Evolutionary conservation across 2,888 invertebrate genomes (phyloP).

Genomic region (Drosophila macrothrix): DNA sequence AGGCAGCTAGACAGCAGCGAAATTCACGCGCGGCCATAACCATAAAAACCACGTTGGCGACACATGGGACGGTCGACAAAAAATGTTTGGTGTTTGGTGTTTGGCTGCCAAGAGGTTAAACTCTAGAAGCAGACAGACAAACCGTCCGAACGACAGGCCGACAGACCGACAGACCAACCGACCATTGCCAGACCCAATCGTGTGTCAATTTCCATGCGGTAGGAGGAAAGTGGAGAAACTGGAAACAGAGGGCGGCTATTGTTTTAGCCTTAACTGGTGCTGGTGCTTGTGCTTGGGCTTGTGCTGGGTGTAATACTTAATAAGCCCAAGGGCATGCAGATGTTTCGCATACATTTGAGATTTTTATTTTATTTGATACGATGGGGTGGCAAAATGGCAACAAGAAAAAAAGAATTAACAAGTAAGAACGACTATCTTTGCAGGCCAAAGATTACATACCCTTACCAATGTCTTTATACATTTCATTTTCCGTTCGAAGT

Average conservation of each 20-base stretch:
- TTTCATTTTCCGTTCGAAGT: neutral
- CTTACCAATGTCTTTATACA: neutral
- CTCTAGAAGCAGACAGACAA: constrained; percentile 58
- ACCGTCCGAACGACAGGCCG: constrained; percentile 1
- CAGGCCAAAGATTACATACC: neutral
- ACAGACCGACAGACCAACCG: neutral
- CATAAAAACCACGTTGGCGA: constrained; percentile 78
- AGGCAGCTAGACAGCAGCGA: constrained; percentile 45
- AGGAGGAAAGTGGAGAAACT: neutral
- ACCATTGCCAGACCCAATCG: constrained; percentile 28
- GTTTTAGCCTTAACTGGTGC: constrained; percentile 38
- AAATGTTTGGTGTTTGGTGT: constrained; percentile 46
- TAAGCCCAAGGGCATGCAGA: constrained; percentile 71
- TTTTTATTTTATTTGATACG: constrained; percentile 51
- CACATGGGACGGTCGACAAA: constrained; percentile 71
- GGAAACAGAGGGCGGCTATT: constrained; percentile 23
- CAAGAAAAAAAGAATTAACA: constrained; percentile 11
- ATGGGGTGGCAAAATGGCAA: constrained; percentile 42
- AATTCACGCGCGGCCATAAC: constrained; percentile 69
- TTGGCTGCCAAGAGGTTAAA: constrained; percentile 74
- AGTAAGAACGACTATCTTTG: neutral
- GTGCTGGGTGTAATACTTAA: constrained; percentile 50
- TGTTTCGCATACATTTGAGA: constrained; percentile 56
- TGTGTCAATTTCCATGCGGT: constrained; percentile 42
- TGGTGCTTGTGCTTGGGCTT: neutral